Conservation (phyloP, 2,113 vertebrate genomes). For the Halcyon senegalensis region DNA sequence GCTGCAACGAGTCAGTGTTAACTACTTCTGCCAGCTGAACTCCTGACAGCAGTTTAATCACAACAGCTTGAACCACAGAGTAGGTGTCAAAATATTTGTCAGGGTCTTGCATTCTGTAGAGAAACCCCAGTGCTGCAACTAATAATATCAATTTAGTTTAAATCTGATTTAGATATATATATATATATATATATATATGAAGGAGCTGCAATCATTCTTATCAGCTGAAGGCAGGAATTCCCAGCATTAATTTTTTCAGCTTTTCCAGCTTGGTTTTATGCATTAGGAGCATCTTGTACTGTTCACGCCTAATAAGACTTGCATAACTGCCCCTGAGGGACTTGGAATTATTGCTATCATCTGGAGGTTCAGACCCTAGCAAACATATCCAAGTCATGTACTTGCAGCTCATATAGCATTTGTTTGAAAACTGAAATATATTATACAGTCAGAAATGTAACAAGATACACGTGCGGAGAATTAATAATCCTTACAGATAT, state of each 20-base stretch:
- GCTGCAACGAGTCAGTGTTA: background rate
- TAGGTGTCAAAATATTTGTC: background rate
- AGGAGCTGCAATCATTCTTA: background rate
- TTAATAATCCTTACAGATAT: background rate
- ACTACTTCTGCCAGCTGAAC: background rate
- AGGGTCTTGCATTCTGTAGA: background rate
- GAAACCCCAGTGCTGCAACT: background rate
- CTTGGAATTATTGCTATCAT: background rate
- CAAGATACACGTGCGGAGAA: background rate
- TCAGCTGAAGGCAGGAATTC: background rate
- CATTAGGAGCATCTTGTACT: background rate
- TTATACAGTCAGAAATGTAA: background rate
- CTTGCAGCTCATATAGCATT: background rate
- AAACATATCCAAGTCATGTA: background rate
- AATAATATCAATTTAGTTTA: background rate
- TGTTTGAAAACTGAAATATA: background rate
- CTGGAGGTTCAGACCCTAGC: background rate
- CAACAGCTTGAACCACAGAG: background rate
- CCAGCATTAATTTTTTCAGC: background rate
- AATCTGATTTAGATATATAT: background rate
- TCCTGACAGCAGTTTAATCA: background rate
- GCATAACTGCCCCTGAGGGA: background rate
- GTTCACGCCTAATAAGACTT: background rate
- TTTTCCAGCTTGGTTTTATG: background rate
- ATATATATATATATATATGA: background rate